phyloP scores from a whole-genome alignment of 2,797 vertebrate genomes.

The Setipinna tenuifilis region DNA sequence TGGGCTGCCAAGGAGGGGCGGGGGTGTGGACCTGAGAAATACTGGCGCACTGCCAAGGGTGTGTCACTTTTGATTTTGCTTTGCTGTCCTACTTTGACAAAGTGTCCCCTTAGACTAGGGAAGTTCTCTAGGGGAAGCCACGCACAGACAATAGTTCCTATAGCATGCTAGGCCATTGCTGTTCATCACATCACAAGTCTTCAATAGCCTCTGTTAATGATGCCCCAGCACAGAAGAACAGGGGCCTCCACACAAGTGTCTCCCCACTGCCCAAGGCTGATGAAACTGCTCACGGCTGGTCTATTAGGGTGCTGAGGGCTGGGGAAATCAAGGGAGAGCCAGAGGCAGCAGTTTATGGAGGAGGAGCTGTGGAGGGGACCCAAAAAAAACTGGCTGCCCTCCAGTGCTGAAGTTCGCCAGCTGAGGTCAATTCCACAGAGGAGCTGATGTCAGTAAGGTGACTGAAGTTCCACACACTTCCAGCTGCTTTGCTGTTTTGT shows the following conservation, averaged over 20 bases:
- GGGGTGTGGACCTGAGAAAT: background rate
- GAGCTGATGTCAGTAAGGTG: slow-evolving; percentile 33
- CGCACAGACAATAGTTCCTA: background rate
- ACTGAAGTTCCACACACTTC: slow-evolving; percentile 41
- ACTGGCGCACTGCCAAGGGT: background rate
- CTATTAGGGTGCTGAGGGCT: background rate
- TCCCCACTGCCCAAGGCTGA: too few relatives aligned
- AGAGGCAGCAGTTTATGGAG: too few relatives aligned
- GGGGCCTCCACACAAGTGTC: too few relatives aligned
- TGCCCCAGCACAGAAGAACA: too few relatives aligned
- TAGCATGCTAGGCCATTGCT: too few relatives aligned
- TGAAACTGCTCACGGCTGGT: background rate
- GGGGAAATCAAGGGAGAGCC: background rate
- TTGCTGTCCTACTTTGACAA: background rate
- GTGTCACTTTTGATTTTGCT: background rate
- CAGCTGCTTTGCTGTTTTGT: slow-evolving; percentile 32
- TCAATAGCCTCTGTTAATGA: too few relatives aligned
- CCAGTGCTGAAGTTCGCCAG: too few relatives aligned
- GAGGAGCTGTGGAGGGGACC: too few relatives aligned
- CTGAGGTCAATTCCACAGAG: background rate
- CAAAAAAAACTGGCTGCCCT: too few relatives aligned
- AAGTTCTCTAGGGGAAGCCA: background rate
- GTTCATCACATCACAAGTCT: too few relatives aligned
- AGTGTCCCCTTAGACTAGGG: background rate
- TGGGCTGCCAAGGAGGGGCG: background rate